A percentile compares a stretch with the other conserved stretches of the same genome.
phyloP scores from a whole-genome alignment of 1,140 invertebrate species.

The Paraescarpia echinospica region DNA sequence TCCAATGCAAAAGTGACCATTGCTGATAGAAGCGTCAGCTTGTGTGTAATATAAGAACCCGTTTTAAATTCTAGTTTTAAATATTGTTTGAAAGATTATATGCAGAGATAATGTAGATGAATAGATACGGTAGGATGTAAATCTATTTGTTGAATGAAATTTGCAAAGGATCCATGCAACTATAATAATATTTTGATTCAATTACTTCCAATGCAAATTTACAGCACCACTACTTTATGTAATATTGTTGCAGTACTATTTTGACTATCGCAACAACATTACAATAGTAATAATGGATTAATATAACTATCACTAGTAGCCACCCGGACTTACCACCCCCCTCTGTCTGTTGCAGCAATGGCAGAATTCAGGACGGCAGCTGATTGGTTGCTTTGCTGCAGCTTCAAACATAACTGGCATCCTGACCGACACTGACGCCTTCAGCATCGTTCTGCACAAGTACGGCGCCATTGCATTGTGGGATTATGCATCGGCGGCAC shows the following conservation, averaged over 20 bases:
- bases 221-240: too few species aligned
- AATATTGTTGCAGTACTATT: too few species aligned
- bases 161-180: neutral
- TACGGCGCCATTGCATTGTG: constrained; percentile 83
- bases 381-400: constrained; percentile 85
- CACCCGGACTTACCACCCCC: too few species aligned
- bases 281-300: too few species aligned
- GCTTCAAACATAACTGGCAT: constrained; percentile 90
- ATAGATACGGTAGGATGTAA: neutral
- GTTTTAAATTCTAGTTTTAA: neutral
- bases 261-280: too few species aligned
- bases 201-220: too few species aligned
- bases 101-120: neutral
- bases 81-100: neutral
- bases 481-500: constrained; percentile 85
- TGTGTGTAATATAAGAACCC: neutral
- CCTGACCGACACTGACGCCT: constrained; percentile 77
- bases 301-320: too few species aligned
- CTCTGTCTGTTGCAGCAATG: neutral
- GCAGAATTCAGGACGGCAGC: constrained; percentile 44
- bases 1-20: neutral
- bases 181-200: neutral
- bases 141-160: neutral
- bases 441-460: constrained; percentile 79
- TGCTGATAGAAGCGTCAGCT: neutral